Percentiles rank a stretch among this genome's conserved stretches.
Evolutionary conservation across 1,140 invertebrate species (phyloP).

Genomic region (Drosophila tani): DNA sequence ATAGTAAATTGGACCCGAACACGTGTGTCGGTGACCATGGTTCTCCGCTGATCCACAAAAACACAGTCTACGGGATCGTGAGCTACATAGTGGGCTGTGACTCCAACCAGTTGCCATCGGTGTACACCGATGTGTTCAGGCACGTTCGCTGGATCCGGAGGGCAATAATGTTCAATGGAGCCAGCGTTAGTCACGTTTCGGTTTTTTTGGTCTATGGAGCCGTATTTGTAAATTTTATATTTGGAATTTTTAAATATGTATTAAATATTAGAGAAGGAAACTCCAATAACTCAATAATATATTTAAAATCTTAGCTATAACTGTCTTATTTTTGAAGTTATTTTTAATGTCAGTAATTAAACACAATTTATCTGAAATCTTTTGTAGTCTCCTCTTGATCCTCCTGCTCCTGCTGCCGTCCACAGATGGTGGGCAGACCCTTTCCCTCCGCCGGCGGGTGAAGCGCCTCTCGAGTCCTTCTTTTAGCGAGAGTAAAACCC

Average conservation of each 20-base stretch:
- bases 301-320: not conserved
- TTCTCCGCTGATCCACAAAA: constrained; percentile 18
- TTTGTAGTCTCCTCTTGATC: not conserved
- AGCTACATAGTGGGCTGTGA: constrained; percentile 34
- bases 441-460: not conserved
- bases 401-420: not conserved
- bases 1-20: not conserved
- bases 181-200: not conserved
- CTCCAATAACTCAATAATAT: too few species aligned
- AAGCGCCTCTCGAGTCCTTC: constrained; percentile 42
- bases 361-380: not conserved
- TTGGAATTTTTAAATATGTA: not conserved
- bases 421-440: not conserved
- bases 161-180: too few species aligned
- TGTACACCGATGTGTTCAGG: constrained; percentile 48
- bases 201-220: not conserved
- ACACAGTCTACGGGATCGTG: constrained; percentile 36
- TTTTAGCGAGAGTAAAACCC: not conserved
- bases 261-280: too few species aligned
- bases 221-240: not conserved
- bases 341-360: constrained; percentile 1
- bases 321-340: constrained; percentile 8
- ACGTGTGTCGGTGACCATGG: constrained; percentile 57
- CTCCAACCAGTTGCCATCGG: not conserved
- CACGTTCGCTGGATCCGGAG: constrained; percentile 33